phyloP scores from a whole-genome alignment of 2,113 vertebrate genomes.

The Oncorhynchus keta region DNA sequence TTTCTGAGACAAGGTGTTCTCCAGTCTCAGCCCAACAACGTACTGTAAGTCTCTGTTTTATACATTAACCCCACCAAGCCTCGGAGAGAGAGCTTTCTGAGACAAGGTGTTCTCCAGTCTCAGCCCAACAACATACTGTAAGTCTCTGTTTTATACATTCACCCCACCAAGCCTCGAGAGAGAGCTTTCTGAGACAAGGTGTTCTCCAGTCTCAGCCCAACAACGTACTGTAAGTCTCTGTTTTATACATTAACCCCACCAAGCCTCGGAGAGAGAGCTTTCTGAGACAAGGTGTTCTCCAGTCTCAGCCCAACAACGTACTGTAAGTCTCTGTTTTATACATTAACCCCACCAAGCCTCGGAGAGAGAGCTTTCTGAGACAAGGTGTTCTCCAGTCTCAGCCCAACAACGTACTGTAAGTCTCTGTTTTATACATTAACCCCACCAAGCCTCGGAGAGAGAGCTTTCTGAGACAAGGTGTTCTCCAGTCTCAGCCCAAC shows the following conservation, averaged over 20 bases:
- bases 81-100: background rate
- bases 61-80: constrained; percentile 40
- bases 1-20: background rate
- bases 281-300: background rate
- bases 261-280: background rate
- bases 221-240: constrained; percentile 2
- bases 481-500: background rate
- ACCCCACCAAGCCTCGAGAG: constrained; percentile 25
- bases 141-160: constrained; percentile 40
- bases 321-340: constrained; percentile 28
- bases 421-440: constrained; percentile 43
- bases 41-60: constrained; percentile 27
- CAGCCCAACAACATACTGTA: background rate
- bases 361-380: background rate
- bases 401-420: background rate
- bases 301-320: background rate
- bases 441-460: constrained; percentile 18
- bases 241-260: constrained; percentile 47
- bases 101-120: background rate
- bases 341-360: constrained; percentile 37
- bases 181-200: background rate
- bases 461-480: background rate
- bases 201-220: background rate
- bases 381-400: background rate
- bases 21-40: background rate